Conservation (phyloP, 2,113 vertebrate species). For the Ochotona curzoniae region DNA sequence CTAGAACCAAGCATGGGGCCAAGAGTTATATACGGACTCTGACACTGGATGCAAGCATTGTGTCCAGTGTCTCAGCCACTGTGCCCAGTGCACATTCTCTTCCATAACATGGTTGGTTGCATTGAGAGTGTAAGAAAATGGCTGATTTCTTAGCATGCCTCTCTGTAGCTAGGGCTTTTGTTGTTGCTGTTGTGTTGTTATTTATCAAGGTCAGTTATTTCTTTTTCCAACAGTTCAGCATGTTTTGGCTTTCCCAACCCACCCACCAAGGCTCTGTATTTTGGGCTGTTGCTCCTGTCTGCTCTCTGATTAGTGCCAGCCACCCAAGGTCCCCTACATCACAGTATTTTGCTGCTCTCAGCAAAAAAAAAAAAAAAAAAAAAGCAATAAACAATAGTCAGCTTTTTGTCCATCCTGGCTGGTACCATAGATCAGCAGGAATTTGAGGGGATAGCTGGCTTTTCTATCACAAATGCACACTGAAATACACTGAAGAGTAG, state of each 20-base stretch:
- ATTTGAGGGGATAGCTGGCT: neutral
- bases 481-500: neutral
- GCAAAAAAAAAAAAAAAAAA: too few relatives aligned
- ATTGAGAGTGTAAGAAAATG: neutral
- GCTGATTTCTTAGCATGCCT: neutral
- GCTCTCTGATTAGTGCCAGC: too few relatives aligned
- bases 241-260: neutral
- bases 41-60: too few relatives aligned
- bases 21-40: too few relatives aligned
- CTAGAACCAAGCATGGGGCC: too few relatives aligned
- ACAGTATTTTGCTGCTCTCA: neutral
- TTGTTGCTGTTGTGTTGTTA: neutral
- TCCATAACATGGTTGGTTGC: neutral
- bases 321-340: fast-evolving
- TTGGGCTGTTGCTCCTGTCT: neutral
- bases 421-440: fast-evolving
- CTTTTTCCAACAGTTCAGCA: neutral
- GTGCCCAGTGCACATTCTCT: too few relatives aligned
- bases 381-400: neutral
- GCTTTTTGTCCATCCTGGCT: neutral
- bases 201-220: neutral
- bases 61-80: neutral
- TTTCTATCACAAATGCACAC: neutral
- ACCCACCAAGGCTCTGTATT: neutral
- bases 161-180: neutral